Percentiles rank a stretch among this genome's conserved stretches.
Evolutionary conservation across 2,797 vertebrate genomes (phyloP).

Genomic region (Argentina silus): DNA sequence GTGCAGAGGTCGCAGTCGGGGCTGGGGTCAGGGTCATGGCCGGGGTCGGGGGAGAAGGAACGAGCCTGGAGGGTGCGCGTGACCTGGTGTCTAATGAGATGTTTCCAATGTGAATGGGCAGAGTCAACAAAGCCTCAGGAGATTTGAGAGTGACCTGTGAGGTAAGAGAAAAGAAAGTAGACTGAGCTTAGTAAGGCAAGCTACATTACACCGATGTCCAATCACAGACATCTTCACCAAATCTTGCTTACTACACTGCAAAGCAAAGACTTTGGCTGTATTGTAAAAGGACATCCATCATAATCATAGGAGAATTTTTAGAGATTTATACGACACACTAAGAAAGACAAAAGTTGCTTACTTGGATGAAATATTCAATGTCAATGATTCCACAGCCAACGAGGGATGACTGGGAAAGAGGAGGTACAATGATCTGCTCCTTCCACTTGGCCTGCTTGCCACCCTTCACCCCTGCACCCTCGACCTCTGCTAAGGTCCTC

Average conservation of each 20-base stretch:
- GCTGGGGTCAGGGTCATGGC: neutral
- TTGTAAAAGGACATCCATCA: neutral
- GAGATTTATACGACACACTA: neutral
- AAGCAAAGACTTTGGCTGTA: neutral
- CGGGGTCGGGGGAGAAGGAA: slow-evolving; percentile 35
- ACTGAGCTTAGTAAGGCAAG: too few relatives aligned
- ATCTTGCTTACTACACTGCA: neutral
- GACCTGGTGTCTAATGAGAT: slow-evolving; percentile 83
- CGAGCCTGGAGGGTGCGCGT: slow-evolving; percentile 55
- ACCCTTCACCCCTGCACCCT: slow-evolving; percentile 86
- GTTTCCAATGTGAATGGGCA: slow-evolving; percentile 92
- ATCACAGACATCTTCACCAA: neutral
- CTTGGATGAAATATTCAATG: slow-evolving; percentile 91
- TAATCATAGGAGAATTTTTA: neutral
- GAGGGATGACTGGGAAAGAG: slow-evolving; percentile 89
- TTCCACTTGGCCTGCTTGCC: slow-evolving; percentile 89
- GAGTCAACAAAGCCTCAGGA: slow-evolving; percentile 84
- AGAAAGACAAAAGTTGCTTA: slow-evolving; percentile 52
- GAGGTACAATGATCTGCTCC: slow-evolving; percentile 93
- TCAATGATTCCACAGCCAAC: slow-evolving; percentile 90
- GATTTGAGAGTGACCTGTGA: slow-evolving; percentile 86
- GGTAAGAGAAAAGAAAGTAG: neutral
- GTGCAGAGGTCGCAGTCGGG: too few relatives aligned
- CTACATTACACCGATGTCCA: too few relatives aligned
- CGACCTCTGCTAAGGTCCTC: slow-evolving; percentile 86